Conservation (phyloP, 2,797 vertebrate species). For the Semotilus atromaculatus region DNA sequence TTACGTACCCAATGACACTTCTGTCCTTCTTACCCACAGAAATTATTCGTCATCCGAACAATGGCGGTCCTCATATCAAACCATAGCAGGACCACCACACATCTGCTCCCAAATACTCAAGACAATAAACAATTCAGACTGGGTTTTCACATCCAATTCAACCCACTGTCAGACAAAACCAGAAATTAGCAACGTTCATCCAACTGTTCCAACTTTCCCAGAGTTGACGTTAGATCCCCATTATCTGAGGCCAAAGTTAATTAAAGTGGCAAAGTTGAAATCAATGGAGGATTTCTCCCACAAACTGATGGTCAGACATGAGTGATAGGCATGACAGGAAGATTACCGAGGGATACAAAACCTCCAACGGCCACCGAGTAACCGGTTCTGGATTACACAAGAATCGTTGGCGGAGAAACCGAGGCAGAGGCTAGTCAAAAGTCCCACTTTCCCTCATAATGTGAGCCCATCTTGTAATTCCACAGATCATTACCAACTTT, state of each 20-base stretch:
- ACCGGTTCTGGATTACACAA: conserved; percentile 77
- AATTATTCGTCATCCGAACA: conserved; percentile 73
- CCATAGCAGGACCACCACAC: conserved; percentile 74
- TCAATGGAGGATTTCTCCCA: conserved; percentile 80
- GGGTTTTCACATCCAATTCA: conserved; percentile 78
- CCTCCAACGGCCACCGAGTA: conserved; percentile 69
- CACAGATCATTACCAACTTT: conserved; percentile 85
- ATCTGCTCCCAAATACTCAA: conserved; percentile 74
- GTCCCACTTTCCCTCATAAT: conserved; percentile 62
- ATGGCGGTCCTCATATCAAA: conserved; percentile 75
- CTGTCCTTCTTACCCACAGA: conserved; percentile 68
- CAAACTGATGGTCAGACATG: conserved; percentile 70
- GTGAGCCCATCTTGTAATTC: conserved; percentile 76
- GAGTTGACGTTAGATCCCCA: conserved; percentile 70
- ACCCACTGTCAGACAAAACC: conserved; percentile 71
- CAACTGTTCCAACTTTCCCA: conserved; percentile 69
- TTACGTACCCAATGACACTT: conserved; percentile 52
- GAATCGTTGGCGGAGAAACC: conserved; percentile 47
- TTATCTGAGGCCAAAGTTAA: conserved; percentile 84
- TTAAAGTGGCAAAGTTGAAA: conserved; percentile 81
- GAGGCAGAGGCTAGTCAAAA: conserved; percentile 59
- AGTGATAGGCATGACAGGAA: conserved; percentile 82
- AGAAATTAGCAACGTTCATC: conserved; percentile 71
- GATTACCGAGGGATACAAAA: conserved; percentile 81
- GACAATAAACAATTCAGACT: conserved; percentile 84